These are phyloP conservation scores for Isoperla grammatica DNA, from an alignment of 2,888 invertebrate species.

Conservation along the genomic window DNA sequence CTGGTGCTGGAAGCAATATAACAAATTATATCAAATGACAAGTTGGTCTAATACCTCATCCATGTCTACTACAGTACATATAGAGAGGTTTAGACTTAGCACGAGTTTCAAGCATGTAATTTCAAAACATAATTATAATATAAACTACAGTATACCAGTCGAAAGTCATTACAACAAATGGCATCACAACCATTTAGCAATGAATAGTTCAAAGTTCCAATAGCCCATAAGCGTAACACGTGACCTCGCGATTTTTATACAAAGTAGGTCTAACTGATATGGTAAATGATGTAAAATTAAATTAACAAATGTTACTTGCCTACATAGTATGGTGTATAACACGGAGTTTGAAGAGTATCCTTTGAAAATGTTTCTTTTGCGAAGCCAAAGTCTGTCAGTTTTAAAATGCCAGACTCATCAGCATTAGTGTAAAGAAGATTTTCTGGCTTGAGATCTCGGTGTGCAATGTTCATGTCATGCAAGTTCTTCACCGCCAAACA, in stretches of 20 bases:
- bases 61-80: too few species aligned
- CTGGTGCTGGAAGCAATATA: conserved; percentile 52
- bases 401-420: conserved; percentile 71
- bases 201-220: too few species aligned
- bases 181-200: too few species aligned
- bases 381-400: conserved; percentile 98
- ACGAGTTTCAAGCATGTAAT: too few species aligned
- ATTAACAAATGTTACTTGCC: conserved; percentile 51
- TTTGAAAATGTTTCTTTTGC: conserved; percentile 88
- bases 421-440: conserved; percentile 82
- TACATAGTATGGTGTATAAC: conserved; percentile 99
- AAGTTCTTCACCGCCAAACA: conserved; percentile 91
- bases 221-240: too few species aligned
- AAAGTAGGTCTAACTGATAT: not conserved
- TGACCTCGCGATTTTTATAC: too few species aligned
- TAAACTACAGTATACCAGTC: too few species aligned
- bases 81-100: too few species aligned
- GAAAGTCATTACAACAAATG: too few species aligned
- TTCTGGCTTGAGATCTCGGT: conserved; percentile 96
- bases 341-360: conserved; percentile 93
- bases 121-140: too few species aligned
- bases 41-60: too few species aligned
- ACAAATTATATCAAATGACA: too few species aligned
- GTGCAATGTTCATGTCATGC: conserved; percentile 92
- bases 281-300: conserved; percentile 6